These are phyloP conservation scores for Steatocranus sp. DNA, from an alignment of 2,797 vertebrate genomes.

Conservation along the genomic window DNA sequence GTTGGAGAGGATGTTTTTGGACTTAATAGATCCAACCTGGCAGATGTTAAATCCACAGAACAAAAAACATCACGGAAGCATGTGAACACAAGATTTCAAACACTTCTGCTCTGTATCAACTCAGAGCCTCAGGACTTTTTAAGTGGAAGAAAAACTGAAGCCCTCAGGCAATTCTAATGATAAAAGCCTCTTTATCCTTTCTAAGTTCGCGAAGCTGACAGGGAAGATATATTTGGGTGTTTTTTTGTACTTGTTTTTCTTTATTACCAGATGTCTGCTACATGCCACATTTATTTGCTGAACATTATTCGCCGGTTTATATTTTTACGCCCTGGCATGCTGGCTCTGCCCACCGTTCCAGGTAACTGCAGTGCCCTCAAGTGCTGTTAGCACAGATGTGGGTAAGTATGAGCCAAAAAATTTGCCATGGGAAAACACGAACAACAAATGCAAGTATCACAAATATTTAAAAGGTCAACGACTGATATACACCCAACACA, in stretches of 20 bases:
- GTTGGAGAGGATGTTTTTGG: constrained; percentile 62
- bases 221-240: neutral
- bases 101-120: neutral
- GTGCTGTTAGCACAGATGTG: neutral
- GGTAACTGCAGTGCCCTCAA: neutral
- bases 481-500: neutral
- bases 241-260: neutral
- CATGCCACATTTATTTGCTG: neutral
- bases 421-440: neutral
- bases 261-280: neutral
- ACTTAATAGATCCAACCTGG: constrained; percentile 56
- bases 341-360: neutral
- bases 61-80: neutral
- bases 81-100: neutral
- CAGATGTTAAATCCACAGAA: neutral
- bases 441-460: neutral
- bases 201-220: neutral
- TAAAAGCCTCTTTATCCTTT: neutral
- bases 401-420: neutral
- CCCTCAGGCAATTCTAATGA: constrained; percentile 2
- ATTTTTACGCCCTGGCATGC: neutral
- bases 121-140: neutral
- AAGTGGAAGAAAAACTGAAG: neutral
- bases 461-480: neutral
- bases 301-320: neutral